phyloP scores from a whole-genome alignment of 2,888 invertebrate species.

The Ochropleura leucogaster region DNA sequence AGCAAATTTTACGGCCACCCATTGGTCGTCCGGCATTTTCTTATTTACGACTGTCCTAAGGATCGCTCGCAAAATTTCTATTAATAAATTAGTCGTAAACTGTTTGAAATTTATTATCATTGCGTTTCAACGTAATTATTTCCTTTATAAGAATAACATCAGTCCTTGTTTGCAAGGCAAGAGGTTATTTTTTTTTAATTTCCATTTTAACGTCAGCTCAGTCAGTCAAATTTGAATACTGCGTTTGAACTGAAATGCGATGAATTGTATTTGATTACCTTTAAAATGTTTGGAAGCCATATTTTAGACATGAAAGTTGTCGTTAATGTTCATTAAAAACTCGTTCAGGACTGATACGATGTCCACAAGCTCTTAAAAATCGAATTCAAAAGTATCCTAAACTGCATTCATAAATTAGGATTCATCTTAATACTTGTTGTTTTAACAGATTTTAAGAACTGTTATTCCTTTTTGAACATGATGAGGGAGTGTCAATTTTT shows the following conservation, averaged over 20 bases:
- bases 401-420: conserved; percentile 7
- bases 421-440: not conserved
- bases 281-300: conserved; percentile 6
- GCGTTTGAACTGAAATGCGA: conserved; percentile 44
- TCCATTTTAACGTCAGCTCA: conserved; percentile 29
- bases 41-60: conserved; percentile 89
- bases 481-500: no score
- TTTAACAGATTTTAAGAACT: not conserved
- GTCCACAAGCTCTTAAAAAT: conserved; percentile 23
- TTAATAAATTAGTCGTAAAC: conserved; percentile 90
- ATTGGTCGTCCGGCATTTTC: conserved; percentile 86
- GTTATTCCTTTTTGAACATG: not conserved
- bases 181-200: conserved; percentile 58
- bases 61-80: conserved; percentile 89
- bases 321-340: conserved; percentile 26
- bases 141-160: conserved; percentile 88
- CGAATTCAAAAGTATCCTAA: not conserved
- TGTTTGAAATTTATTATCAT: conserved; percentile 87
- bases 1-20: conserved; percentile 85
- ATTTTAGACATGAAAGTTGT: conserved; percentile 18
- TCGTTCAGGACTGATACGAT: conserved; percentile 16
- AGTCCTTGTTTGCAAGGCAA: conserved; percentile 69
- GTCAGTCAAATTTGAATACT: conserved; percentile 43
- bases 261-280: conserved; percentile 39
- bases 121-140: conserved; percentile 85